Base-by-base conservation (phyloP, 2,888 invertebrate genomes). In the Synergus japonicus region DNA sequence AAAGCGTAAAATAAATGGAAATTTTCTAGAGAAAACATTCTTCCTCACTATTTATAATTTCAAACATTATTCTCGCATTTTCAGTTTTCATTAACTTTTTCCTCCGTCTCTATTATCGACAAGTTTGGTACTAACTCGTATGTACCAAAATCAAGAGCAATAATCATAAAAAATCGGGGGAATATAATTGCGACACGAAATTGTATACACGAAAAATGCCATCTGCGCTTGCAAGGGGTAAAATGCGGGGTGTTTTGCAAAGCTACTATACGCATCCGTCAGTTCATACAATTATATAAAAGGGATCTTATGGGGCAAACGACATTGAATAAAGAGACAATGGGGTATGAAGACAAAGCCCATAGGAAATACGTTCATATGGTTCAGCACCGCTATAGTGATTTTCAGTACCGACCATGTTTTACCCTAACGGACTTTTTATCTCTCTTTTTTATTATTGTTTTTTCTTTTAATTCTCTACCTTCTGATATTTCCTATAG, bases 301-400 rank as follows among this genome's bases (percentile, higher is more conserved):
- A 73, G 73, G 54, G n/a, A 73, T 18, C 54, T 54, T 54, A 37
- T 54, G 41, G 37, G n/a, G 73, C 73, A 73, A 54, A 54, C 54
- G 41, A 73, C 49, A 54, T 73, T 54, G 73, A 73, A 73, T 73
- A 76, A 79, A 67, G 63, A 77, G 77, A 77, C 73, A 81, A 77
- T 66, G 76, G 76, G 76, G 69, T 54, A 63, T 54, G 78, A 76
- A 78, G 82, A 82, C 82, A 82, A 82, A 81, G 78, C 78, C 76
- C 76, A 81, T 81, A 81, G 82, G 82, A 82, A 82, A 82, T 79
- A 77, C 77, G 81, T 29, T 73, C 81, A 69, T 63, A 63, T 76
- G 76, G 76, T 64, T 64, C 76, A 44, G 76, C 41, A 63, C 76
- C 76, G 54, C 22, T 29, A 73, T 41, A 54, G 73, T 54, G 73